phyloP scores from a whole-genome alignment of 2,797 vertebrate species.

The Rhinatrema bivittatum region DNA sequence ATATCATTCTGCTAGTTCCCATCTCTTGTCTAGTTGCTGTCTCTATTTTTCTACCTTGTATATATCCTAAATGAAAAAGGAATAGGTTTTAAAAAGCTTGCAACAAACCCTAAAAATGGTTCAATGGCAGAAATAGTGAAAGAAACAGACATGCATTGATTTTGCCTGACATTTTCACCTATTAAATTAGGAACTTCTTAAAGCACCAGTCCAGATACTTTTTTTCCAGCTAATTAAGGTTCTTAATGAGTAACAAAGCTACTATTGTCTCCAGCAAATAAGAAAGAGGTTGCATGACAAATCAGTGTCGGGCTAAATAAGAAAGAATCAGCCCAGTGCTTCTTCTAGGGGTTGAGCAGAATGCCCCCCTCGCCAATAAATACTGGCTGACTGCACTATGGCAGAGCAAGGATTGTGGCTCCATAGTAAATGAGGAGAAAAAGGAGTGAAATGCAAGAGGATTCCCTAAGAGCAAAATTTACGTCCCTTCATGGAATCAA shows the following conservation, averaged over 20 bases:
- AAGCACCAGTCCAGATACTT: slow-evolving; percentile 39
- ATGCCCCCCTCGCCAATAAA: background rate
- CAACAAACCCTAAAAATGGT: slow-evolving; percentile 64
- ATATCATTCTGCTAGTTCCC: background rate
- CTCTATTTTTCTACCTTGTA: background rate
- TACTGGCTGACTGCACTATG: too few relatives aligned
- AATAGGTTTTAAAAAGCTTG: background rate
- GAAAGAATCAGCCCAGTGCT: slow-evolving; percentile 8
- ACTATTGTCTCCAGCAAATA: slow-evolving; percentile 24
- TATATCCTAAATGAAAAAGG: background rate
- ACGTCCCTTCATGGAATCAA: too few relatives aligned
- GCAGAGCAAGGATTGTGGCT: background rate
- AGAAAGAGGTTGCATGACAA: slow-evolving; percentile 22
- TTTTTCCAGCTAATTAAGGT: slow-evolving; percentile 42
- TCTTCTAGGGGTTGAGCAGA: background rate
- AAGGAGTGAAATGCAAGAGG: slow-evolving; percentile 1
- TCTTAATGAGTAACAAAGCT: slow-evolving; percentile 50
- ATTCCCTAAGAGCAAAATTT: rapidly evolving
- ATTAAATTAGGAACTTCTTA: slow-evolving; percentile 60
- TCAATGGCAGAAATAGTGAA: slow-evolving; percentile 54
- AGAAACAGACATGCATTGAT: slow-evolving; percentile 44
- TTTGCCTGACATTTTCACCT: slow-evolving; percentile 58
- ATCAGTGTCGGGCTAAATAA: slow-evolving; percentile 5
- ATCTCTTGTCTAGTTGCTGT: rapidly evolving
- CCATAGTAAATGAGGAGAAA: background rate